Evolutionary conservation across 2,888 invertebrate genomes (phyloP), one percentile per base, ranked within the genome.

Genomic region (Eudasyphora cyanicolor): DNA sequence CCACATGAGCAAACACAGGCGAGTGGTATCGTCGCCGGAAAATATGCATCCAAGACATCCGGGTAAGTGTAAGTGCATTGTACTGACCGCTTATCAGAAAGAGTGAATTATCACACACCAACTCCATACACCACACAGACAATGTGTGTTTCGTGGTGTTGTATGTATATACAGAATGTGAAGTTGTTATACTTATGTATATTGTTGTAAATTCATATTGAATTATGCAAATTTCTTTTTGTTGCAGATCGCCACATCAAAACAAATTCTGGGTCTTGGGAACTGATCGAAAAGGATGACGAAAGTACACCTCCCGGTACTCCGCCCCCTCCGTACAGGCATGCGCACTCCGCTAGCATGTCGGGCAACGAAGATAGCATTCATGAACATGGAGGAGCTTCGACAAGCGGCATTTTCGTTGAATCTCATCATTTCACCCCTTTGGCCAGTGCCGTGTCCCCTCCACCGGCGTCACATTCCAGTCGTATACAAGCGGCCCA

Each of bases 311-410:
- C 96, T 64, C 96, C 97, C 1, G 97, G 97, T 75, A 97, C 97
- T n/a, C 97, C 97, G 54, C 97, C 97, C 19, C 97, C 97, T 21
- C 97, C 97, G 0, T 97, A 97, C 79, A 85, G 90, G 14, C 85
- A 84, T 92, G 88, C 93, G 93, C 67, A 86, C 85, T 82, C 87
- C 75, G 86, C 89, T 45, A 87, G 88, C 75, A 89, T 89, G 89
- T 87, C 88, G 17, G 88, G 88, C 73, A 87, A 86, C 70, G 90
- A 87, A 54, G 90, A 88, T 81, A 86, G 86, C 27, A 85, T 87
- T 76, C 78, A 76, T 38, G 86, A 86, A 42, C 87, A 87, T 76
- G 87, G 85, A 21, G 84, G 78, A 29, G 80, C 86, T 45, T 67
- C 79, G 12, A 57, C 77, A 8, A 85, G 86, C 17, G 88, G 88